Percentiles rank a stretch among this genome's conserved stretches.
phyloP scores from a whole-genome alignment of 2,797 vertebrate species.

The Momotus momota region DNA sequence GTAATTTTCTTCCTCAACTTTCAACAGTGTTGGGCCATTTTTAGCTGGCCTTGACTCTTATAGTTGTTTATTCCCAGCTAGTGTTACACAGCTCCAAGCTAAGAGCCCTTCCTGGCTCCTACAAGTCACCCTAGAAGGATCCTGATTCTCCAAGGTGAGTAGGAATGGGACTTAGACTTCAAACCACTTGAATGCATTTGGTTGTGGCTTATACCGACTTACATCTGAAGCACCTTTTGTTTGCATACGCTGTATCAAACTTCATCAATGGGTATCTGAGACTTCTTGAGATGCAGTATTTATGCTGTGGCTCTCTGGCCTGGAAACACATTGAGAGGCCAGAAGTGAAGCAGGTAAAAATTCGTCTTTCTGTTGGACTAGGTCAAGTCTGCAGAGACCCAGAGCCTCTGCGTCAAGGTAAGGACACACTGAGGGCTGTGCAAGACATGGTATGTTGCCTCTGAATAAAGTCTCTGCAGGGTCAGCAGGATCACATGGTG shows the following conservation, averaged over 20 bases:
- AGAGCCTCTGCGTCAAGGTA: not conserved
- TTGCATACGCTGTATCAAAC: not conserved
- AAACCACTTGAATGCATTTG: not conserved
- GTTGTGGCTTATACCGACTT: not conserved
- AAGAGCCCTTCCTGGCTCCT: not conserved
- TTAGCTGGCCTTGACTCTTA: not conserved
- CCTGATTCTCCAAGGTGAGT: not conserved
- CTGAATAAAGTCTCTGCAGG: not conserved
- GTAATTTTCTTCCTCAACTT: not conserved
- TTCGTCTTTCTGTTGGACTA: not conserved
- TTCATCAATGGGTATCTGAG: not conserved
- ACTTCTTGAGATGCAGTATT: not conserved
- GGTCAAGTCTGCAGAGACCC: not conserved
- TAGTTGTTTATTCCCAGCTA: not conserved
- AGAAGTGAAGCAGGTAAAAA: not conserved
- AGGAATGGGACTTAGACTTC: not conserved
- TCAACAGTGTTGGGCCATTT: not conserved
- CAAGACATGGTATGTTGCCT: accelerated
- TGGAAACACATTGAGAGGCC: not conserved
- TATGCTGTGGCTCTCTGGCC: not conserved
- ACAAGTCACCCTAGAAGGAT: not conserved
- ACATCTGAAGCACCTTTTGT: not conserved
- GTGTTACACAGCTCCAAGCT: not conserved
- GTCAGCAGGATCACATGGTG: not conserved
- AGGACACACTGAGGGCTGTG: not conserved